Conservation (phyloP, 1,140 invertebrate species). For the Gryon sp. region DNA sequence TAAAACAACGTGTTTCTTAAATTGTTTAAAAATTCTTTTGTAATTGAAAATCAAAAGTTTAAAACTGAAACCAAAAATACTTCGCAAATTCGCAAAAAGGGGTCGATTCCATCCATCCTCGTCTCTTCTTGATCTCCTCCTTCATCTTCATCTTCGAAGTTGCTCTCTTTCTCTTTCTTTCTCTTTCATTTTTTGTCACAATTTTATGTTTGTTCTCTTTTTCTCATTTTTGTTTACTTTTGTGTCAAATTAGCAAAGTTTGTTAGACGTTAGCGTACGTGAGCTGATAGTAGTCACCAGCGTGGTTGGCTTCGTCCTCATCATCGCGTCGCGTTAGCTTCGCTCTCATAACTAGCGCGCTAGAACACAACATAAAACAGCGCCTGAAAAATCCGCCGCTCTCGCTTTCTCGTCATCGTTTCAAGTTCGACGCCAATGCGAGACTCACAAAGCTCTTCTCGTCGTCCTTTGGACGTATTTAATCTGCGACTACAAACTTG, state of each 20-base stretch:
- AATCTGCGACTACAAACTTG: constrained; percentile 43
- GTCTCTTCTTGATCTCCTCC: constrained; percentile 34
- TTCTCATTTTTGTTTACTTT: constrained; percentile 38
- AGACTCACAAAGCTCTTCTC: constrained; percentile 23
- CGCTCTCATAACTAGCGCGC: constrained; percentile 77
- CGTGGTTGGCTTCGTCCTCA: constrained; percentile 72
- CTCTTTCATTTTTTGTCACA: constrained; percentile 42
- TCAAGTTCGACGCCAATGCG: constrained; percentile 40
- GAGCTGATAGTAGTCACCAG: constrained; percentile 79
- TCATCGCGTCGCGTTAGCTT: constrained; percentile 77
- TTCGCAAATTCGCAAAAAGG: not conserved
- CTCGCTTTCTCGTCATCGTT: constrained; percentile 37
- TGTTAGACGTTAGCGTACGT: constrained; percentile 78
- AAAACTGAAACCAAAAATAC: too few species aligned
- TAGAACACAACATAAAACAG: constrained; percentile 78
- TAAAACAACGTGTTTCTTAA: too few species aligned
- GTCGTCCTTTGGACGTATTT: constrained; percentile 19
- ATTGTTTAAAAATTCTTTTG: too few species aligned
- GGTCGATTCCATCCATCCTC: constrained; percentile 50
- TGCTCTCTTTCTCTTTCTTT: not conserved
- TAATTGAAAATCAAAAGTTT: too few species aligned
- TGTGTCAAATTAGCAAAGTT: constrained; percentile 70
- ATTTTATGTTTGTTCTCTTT: not conserved
- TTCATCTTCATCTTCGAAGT: constrained; percentile 17
- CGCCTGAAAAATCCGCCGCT: constrained; percentile 56